phyloP scores from a whole-genome alignment of 1,140 invertebrate genomes.

The Gonioctena quinquepunctata region DNA sequence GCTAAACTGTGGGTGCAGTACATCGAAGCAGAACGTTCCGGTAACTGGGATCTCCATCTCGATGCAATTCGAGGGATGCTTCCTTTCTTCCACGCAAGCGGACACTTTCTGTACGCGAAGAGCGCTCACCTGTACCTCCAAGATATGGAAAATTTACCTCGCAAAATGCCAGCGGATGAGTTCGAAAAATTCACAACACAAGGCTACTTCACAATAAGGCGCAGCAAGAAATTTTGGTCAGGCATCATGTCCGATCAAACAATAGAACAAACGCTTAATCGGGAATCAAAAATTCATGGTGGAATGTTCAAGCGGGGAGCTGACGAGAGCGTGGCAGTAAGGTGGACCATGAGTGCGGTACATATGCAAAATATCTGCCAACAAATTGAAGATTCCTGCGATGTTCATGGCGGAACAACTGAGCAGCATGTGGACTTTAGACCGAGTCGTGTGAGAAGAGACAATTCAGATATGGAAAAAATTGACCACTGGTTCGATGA shows the following conservation, averaged over 20 bases:
- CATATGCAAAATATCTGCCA: neutral
- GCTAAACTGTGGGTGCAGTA: constrained; percentile 14
- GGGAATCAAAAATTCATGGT: neutral
- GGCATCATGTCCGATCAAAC: too few species aligned
- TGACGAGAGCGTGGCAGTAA: neutral
- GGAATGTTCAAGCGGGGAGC: neutral
- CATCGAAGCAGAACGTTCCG: constrained; percentile 14
- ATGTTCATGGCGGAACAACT: neutral
- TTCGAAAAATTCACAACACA: too few species aligned
- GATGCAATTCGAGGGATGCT: constrained; percentile 15
- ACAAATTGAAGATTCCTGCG: neutral
- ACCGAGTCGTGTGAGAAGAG: neutral
- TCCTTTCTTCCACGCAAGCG: constrained; percentile 9
- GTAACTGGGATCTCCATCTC: constrained; percentile 13
- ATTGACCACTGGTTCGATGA: neutral
- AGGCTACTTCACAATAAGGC: too few species aligned
- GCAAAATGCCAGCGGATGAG: too few species aligned
- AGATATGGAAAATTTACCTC: too few species aligned
- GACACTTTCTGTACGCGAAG: constrained; percentile 17
- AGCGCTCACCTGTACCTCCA: constrained; percentile 2
- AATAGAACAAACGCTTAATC: neutral
- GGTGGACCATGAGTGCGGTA: neutral
- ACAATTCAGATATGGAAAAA: neutral
- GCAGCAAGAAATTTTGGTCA: too few species aligned
- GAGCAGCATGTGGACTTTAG: neutral